phyloP scores from a whole-genome alignment of 2,797 vertebrate genomes.

The Mormyrops attenuatus region DNA sequence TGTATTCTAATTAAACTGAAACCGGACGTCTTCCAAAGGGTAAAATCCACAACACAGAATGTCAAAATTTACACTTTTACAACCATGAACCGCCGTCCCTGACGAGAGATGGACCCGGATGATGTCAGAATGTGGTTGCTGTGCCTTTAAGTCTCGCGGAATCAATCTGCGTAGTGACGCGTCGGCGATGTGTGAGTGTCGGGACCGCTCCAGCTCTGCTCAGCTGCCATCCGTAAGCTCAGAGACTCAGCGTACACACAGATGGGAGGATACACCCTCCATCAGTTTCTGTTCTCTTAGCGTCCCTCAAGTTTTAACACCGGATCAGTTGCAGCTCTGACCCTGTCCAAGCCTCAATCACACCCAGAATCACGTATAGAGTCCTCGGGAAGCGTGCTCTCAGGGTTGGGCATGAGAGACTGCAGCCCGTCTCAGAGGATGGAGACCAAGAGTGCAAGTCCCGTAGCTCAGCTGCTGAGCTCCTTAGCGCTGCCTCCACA shows the following conservation, averaged over 20 bases:
- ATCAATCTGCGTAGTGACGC: not conserved
- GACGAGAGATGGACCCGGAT: not conserved
- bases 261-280: not conserved
- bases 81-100: not conserved
- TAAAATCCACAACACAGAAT: not conserved
- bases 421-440: constrained; percentile 37
- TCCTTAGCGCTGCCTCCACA: constrained; percentile 66
- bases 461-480: constrained; percentile 63
- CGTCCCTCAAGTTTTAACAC: not conserved
- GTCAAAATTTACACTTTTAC: not conserved
- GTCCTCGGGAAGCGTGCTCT: not conserved
- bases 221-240: not conserved
- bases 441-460: constrained; percentile 52
- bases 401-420: not conserved
- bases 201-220: not conserved
- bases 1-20: not conserved
- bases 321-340: not conserved
- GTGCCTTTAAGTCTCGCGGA: constrained; percentile 7
- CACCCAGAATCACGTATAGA: not conserved
- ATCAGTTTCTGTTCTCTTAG: not conserved
- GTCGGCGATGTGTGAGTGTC: not conserved
- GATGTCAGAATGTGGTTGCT: not conserved
- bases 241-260: not conserved
- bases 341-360: not conserved
- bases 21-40: not conserved